Base-by-base conservation (phyloP, 2,113 vertebrate genomes). In the Megaceryle maxima region DNA sequence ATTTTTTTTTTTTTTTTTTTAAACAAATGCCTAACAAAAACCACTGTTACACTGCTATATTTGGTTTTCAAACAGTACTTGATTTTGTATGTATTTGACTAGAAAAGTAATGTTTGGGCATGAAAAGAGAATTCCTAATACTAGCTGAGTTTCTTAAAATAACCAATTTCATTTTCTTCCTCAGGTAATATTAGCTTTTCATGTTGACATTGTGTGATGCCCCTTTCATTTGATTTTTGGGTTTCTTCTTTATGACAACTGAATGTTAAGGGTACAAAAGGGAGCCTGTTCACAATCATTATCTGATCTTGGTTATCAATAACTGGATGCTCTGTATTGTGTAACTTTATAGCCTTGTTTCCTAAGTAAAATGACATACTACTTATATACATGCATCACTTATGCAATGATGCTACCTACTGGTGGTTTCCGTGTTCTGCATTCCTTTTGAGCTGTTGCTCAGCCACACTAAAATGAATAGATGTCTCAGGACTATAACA, bases 11-110 rank as follows among this genome's bases (percentile, higher is more conserved):
- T 41, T 41, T 41, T n/a, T n/a, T n/a, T n/a, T n/a, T n/a, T n/a
- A n/a, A n/a, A n/a, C n/a, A n/a, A n/a, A n/a, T 24, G 79, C n/a
- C 82, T 73, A 35, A 83, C 37, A 87, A 70, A 83, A 74, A 35
- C 1, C 6, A 8, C 50, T 39, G 37, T 83, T 93, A 81, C 46
- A 60, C 63, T 83, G 10, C 13, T 86, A 12, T 35, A 75, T 77
- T 77, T 92, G 90, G 11, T 95, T 96, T 97, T 96, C 85, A 96
- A 53, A 87, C 67, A 95, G 77, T 79, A 44, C 50, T 82, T 94
- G 85, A 64, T 96, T 41, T 93, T 94, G 62, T 85, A 91, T 82
- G 48, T 93, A 69, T 92, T 79, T 87, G 88, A 62, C 41, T 72
- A 22, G 75, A 77, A 96, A 78, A 94, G 56, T 74, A 57, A 77